Conservation (phyloP, 2,888 invertebrate species). For the Pseudococcus jackbeardsleyi region DNA sequence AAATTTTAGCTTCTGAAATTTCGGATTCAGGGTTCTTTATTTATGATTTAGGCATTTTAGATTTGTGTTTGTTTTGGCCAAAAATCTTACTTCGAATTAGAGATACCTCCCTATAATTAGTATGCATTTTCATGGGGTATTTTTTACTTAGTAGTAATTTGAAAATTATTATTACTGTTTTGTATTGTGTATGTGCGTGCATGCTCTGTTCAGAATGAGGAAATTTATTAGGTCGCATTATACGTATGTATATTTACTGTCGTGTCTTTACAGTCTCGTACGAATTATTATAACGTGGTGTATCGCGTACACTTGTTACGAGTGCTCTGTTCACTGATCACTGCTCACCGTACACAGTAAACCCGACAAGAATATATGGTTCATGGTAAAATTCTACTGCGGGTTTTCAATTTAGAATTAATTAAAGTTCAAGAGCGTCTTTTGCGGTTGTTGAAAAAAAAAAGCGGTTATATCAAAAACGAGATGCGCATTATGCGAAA, state of each 20-base stretch:
- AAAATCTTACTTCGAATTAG: no score
- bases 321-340: background rate
- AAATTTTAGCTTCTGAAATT: no score
- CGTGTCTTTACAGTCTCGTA: no score
- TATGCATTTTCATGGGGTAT: no score
- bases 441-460: conserved; percentile 5
- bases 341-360: background rate
- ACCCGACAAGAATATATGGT: background rate
- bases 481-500: conserved; percentile 4
- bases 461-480: conserved; percentile 22
- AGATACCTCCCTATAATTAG: no score
- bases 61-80: no score
- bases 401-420: conserved; percentile 32
- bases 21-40: no score
- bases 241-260: no score
- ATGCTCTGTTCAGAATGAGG: background rate
- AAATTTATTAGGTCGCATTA: conserved; percentile 13
- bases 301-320: background rate
- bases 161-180: background rate
- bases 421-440: conserved; percentile 45
- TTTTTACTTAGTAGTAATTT: background rate
- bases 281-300: background rate
- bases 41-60: no score
- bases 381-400: conserved; percentile 20
- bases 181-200: background rate